Base-by-base conservation (phyloP, 2,113 vertebrate species). In the Oncorhynchus tshawytscha region DNA sequence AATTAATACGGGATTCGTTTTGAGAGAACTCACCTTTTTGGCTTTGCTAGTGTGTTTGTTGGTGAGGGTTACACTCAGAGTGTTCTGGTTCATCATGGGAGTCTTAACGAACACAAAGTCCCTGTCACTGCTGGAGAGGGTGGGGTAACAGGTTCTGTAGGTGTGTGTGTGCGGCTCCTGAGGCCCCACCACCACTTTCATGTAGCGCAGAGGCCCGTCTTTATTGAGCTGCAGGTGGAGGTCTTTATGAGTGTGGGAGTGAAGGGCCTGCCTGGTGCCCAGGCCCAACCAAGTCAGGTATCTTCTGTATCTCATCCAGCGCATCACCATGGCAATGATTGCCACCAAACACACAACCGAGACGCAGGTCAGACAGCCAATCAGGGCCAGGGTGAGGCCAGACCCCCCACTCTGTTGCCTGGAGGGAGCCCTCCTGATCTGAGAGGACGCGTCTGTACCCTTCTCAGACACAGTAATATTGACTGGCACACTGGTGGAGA, bases 71-170 rank as follows among this genome's bases (percentile, higher is more conserved):
- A 78, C 78, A 75, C 78, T 80, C 71, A 83, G 54, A 60, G 77
- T 71, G 49, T 78, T 82, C 51, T 78, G 70, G 72, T 75, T 74
- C 67, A 79, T 45, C 27, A 70, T 67, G 45, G 92, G 92, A 48
- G 89, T 89, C 78, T 93, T 92, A 83, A 94, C 85, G 89, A 93
- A 94, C 84, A 93, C 88, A 82, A 93, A 94, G 84, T 94, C 93
- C 0, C 90, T 93, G 78, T 48, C 45, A 11, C 87, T 89, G 29
- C 91, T 92, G 1, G 92, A 94, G 80, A 91, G 85, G 20, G 93
- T 91, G 0, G 93, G 92, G 77, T 92, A 91, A 78, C 89, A 90
- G 48, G 90, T 90, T 60, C 86, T 81, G 76, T 90, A 90, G 24
- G 84, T 85, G 62, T 84, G 88, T 31, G 85, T 85, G 65, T 85